Evolutionary conservation across 2,113 vertebrate species (phyloP), one percentile per base, ranked within the genome.

Genomic region (Arizona elegans): DNA sequence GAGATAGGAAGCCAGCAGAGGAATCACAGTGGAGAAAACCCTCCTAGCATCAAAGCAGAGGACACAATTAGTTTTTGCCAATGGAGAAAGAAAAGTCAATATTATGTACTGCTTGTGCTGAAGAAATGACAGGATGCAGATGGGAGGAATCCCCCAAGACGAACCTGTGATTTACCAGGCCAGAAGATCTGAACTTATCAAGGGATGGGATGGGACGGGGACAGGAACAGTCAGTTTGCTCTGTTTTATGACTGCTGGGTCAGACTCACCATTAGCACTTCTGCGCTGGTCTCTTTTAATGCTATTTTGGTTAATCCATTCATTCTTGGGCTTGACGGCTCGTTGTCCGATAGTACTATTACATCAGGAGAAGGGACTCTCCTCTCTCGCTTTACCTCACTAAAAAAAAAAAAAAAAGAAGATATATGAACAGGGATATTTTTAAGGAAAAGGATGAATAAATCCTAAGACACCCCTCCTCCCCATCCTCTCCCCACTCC

Each of bases 301-400:
- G 95, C 29, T 92, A 97, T 97, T 95, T 98, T 98, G 3, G 97
- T 98, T 93, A 99, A 95, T 3, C 99, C 99, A 21, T 99, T 99
- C 97, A 99, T 97, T 19, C 98, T 93, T 0, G 99, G 99, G 96
- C 99, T 99, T 15, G 98, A 97, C 3, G 99, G 98, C 91, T 99
- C 99, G 0, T 98, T 99, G 97, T 99, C 99, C 0, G 99, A 99
- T 38, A 99, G 96, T 93, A 99, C 98, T 1, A 99, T 99, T 52
- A 99, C 98, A 10, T 99, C 99, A 0, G 99, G 99, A 0, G 99
- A 99, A 0, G 98, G 98, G 0, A 98, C 98, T 90, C 98, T 97
- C 86, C 96, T 97, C 87, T 99, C 99, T 7, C 97, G 97, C 97
- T 99, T 99, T 6, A 98, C 8, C 70, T 99, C 98, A 29, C 99